phyloP scores from a whole-genome alignment of 2,888 invertebrate genomes.

The Sturmia bella region DNA sequence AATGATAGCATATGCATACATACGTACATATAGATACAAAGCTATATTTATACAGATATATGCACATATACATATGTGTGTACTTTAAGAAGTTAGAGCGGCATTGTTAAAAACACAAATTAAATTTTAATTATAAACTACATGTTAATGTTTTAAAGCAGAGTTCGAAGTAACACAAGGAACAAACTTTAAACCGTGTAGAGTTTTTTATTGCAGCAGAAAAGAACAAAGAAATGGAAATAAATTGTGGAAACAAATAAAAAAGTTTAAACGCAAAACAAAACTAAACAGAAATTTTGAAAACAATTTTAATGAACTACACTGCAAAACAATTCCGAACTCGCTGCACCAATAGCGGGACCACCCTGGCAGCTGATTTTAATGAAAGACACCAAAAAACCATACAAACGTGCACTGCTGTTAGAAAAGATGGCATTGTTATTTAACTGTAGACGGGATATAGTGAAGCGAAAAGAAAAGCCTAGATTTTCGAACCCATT shows the following conservation, averaged over 20 bases:
- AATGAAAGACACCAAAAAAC: too few species aligned
- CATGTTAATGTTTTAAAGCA: conserved; percentile 52
- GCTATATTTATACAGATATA: not conserved
- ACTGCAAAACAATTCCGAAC: too few species aligned
- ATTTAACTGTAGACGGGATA: too few species aligned
- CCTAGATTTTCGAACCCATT: too few species aligned
- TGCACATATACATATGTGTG: not conserved
- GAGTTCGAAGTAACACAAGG: conserved; percentile 1
- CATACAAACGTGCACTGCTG: too few species aligned
- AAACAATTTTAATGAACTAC: too few species aligned
- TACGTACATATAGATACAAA: not conserved
- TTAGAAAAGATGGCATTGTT: too few species aligned
- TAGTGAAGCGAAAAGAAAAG: too few species aligned
- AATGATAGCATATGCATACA: not conserved
- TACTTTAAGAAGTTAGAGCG: conserved; percentile 2
- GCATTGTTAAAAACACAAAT: conserved; percentile 53
- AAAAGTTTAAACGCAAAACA: not conserved
- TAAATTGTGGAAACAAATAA: conserved; percentile 9
- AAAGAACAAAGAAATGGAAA: not conserved
- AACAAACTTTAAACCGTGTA: conserved; percentile 31
- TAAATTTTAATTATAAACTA: conserved; percentile 64
- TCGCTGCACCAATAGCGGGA: too few species aligned
- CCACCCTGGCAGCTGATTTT: too few species aligned
- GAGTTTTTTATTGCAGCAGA: conserved; percentile 31
- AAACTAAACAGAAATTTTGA: not conserved